These are phyloP conservation scores for Automeris io DNA, from an alignment of 2,888 invertebrate genomes.

Conservation along the genomic window DNA sequence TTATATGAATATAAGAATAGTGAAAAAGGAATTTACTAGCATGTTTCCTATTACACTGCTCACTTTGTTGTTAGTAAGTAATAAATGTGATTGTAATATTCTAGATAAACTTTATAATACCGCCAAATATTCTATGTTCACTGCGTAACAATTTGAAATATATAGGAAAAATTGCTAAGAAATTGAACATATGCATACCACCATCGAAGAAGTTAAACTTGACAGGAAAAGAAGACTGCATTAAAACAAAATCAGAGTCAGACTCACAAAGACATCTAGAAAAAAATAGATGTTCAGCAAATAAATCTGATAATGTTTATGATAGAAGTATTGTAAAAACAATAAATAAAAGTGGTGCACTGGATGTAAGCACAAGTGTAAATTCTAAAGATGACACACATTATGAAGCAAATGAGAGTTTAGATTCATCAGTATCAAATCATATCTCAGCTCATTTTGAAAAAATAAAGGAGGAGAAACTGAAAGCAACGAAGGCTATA, in stretches of 20 bases:
- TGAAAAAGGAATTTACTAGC: not conserved
- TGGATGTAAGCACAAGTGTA: constrained; percentile 1
- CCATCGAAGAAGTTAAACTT: constrained; percentile 22
- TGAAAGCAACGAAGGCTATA: not conserved
- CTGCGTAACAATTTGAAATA: constrained; percentile 35
- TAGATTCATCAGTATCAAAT: no score
- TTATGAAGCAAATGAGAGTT: no score
- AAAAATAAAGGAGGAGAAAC: not conserved
- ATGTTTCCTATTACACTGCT: not conserved
- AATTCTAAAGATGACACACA: not conserved
- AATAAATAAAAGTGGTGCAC: not conserved
- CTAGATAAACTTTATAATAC: constrained; percentile 46
- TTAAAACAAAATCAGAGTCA: constrained; percentile 10
- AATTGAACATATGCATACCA: constrained; percentile 33
- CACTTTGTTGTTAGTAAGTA: not conserved
- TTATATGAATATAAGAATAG: no score
- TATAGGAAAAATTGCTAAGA: constrained; percentile 36
- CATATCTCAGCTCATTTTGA: no score
- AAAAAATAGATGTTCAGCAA: constrained; percentile 11
- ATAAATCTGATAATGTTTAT: constrained; percentile 10
- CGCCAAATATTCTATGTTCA: constrained; percentile 30
- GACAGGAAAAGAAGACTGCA: constrained; percentile 7
- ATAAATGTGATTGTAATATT: constrained; percentile 1
- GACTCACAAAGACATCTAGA: constrained; percentile 7
- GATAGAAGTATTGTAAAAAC: constrained; percentile 1